Evolutionary conservation across 2,113 vertebrate genomes (phyloP).

Genomic region (Crotalus helleri): DNA sequence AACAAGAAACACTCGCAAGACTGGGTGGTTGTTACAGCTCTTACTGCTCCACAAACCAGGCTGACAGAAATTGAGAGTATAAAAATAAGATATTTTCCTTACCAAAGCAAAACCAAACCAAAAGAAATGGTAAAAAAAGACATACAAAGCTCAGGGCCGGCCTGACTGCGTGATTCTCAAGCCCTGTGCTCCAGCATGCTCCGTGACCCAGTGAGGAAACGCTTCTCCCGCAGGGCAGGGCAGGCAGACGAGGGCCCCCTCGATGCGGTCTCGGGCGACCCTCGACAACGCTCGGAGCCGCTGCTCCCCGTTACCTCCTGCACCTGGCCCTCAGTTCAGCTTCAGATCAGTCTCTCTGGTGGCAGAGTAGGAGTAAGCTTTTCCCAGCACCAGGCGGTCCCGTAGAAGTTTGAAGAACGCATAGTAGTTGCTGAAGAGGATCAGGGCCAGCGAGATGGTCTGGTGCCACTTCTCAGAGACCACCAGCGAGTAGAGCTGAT

Average conservation of each 20-base stretch:
- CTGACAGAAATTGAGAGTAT: conserved; percentile 74
- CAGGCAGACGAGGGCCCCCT: not conserved
- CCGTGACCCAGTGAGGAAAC: not conserved
- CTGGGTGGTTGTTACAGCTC: not conserved
- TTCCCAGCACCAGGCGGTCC: conserved; percentile 94
- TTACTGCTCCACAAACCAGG: conserved; percentile 17
- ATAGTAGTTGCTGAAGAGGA: conserved; percentile 99
- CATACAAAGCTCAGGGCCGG: conserved; percentile 84
- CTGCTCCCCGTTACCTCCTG: conserved; percentile 50
- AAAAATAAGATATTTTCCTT: conserved; percentile 92
- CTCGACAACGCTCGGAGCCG: not conserved
- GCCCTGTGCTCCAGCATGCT: not conserved
- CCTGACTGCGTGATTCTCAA: not conserved
- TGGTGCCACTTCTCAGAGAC: conserved; percentile 98
- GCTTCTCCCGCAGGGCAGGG: not conserved
- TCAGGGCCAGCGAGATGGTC: conserved; percentile 93
- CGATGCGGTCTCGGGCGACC: not conserved
- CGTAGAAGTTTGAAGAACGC: conserved; percentile 97
- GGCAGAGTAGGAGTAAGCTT: conserved; percentile 88
- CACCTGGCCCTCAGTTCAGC: conserved; percentile 73
- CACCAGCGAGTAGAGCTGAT: conserved; percentile 94
- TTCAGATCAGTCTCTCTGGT: conserved; percentile 87
- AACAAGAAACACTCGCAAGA: not conserved
- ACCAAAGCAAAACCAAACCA: conserved; percentile 79
- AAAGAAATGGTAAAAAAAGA: conserved; percentile 84